Conservation (phyloP, 2,888 invertebrate species). For the Ischnus inquisitorius region DNA sequence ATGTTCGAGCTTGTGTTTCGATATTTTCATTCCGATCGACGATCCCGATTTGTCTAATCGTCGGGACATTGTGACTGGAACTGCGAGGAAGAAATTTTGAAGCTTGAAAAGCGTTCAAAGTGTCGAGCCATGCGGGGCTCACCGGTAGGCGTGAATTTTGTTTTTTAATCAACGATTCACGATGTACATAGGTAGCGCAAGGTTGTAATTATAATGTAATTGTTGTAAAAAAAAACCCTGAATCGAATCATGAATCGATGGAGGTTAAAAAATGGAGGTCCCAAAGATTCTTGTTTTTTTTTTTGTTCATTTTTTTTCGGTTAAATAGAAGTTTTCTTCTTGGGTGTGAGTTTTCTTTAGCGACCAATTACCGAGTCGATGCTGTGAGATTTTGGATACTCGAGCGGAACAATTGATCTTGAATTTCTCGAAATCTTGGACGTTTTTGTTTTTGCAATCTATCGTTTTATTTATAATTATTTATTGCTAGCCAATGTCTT, state of each 20-base stretch:
- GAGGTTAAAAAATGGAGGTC: constrained; percentile 44
- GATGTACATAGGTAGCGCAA: constrained; percentile 59
- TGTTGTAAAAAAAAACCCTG: constrained; percentile 48
- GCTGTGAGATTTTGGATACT: constrained; percentile 33
- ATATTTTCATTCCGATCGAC: too few relatives aligned
- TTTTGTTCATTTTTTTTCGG: constrained; percentile 13
- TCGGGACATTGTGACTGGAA: not conserved
- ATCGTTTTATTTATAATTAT: constrained; percentile 49
- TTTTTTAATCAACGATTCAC: constrained; percentile 23
- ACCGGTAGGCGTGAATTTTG: constrained; percentile 36
- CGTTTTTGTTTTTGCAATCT: not conserved
- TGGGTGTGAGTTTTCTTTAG: constrained; percentile 47
- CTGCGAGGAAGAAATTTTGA: not conserved
- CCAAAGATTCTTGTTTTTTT: constrained; percentile 65
- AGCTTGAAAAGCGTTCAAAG: constrained; percentile 16
- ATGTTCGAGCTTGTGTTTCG: too few relatives aligned
- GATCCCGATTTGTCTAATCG: not conserved
- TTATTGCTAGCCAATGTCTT: constrained; percentile 18
- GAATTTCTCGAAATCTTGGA: not conserved
- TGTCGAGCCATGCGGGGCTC: constrained; percentile 24
- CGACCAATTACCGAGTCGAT: constrained; percentile 32
- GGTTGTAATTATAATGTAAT: constrained; percentile 61
- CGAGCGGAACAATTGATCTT: constrained; percentile 30
- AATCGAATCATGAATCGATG: constrained; percentile 62
- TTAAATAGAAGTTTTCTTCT: constrained; percentile 42